Evolutionary conservation across 2,113 vertebrate species (phyloP).

Genomic region (Tiliqua scincoides): DNA sequence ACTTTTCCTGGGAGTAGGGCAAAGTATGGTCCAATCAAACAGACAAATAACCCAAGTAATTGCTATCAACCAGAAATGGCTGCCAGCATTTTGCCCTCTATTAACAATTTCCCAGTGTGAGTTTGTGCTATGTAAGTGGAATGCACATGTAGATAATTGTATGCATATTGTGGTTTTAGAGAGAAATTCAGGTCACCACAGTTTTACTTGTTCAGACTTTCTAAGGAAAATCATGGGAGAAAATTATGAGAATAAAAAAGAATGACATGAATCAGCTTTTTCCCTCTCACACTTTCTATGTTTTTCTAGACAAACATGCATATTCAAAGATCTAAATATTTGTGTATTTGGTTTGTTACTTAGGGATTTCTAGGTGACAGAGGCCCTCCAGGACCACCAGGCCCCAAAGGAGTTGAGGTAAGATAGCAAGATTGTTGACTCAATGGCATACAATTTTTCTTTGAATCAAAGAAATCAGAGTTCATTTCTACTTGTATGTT

Average conservation of each 20-base stretch:
- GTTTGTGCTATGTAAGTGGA: neutral
- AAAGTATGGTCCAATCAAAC: neutral
- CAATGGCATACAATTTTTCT: neutral
- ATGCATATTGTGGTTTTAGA: constrained; percentile 13
- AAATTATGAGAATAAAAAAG: neutral
- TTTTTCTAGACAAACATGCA: neutral
- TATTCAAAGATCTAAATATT: neutral
- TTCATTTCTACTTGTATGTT: constrained; percentile 16
- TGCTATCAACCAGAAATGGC: neutral
- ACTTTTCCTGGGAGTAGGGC: neutral
- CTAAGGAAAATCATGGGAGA: constrained; percentile 4
- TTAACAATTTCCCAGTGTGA: neutral
- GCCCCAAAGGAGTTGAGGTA: constrained; percentile 93
- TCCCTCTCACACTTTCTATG: neutral
- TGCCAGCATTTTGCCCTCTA: neutral
- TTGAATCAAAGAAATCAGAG: neutral
- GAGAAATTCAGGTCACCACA: neutral
- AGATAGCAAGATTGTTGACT: constrained; percentile 33
- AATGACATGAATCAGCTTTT: constrained; percentile 2
- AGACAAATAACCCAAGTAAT: neutral
- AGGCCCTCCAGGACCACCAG: constrained; percentile 86
- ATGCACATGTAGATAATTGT: neutral
- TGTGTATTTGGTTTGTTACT: constrained; percentile 47
- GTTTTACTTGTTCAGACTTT: constrained; percentile 13
- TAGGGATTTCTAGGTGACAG: constrained; percentile 89